These are phyloP conservation scores for Euthynnus affinis DNA, from an alignment of 2,797 vertebrate genomes.

Conservation along the genomic window DNA sequence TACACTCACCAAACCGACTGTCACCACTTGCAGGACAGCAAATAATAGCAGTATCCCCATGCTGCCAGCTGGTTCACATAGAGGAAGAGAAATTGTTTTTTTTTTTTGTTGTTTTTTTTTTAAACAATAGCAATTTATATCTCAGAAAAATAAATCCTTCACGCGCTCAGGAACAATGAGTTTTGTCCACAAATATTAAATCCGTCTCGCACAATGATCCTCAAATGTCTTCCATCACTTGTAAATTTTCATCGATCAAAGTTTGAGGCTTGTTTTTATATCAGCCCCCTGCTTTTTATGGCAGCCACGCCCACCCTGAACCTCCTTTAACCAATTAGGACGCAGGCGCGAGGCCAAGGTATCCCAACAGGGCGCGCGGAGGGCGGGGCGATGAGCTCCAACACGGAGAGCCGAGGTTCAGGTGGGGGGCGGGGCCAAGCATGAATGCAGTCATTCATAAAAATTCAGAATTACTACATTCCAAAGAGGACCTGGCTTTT, in stretches of 20 bases:
- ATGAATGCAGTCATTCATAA: slow-evolving; percentile 92
- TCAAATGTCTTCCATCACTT: slow-evolving; percentile 57
- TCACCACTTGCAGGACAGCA: slow-evolving; percentile 62
- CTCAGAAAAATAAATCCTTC: slow-evolving; percentile 57
- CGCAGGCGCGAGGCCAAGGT: slow-evolving; percentile 60
- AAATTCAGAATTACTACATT: slow-evolving; percentile 85
- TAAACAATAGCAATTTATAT: background rate
- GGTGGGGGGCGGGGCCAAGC: slow-evolving; percentile 71
- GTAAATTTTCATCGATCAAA: slow-evolving; percentile 56
- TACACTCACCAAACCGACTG: slow-evolving; percentile 78
- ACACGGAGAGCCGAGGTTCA: slow-evolving; percentile 33
- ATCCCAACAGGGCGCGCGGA: slow-evolving; percentile 40
- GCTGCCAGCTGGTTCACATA: slow-evolving; percentile 61
- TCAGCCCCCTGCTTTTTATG: slow-evolving; percentile 45
- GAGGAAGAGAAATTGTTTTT: slow-evolving; percentile 11
- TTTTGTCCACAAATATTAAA: slow-evolving; percentile 61
- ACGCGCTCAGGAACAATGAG: slow-evolving; percentile 33
- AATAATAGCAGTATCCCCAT: slow-evolving; percentile 80
- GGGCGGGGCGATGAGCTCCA: slow-evolving; percentile 41
- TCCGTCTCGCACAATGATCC: slow-evolving; percentile 45
- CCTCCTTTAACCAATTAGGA: slow-evolving; percentile 76
- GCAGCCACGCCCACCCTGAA: slow-evolving; percentile 69
- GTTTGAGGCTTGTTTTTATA: slow-evolving; percentile 76
- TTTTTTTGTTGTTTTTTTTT: no score
- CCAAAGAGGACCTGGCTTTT: slow-evolving; percentile 78